Evolutionary conservation across 2,888 invertebrate species (phyloP), one percentile per base, ranked within the genome.

Genomic region (Eucriotettix oculatus): DNA sequence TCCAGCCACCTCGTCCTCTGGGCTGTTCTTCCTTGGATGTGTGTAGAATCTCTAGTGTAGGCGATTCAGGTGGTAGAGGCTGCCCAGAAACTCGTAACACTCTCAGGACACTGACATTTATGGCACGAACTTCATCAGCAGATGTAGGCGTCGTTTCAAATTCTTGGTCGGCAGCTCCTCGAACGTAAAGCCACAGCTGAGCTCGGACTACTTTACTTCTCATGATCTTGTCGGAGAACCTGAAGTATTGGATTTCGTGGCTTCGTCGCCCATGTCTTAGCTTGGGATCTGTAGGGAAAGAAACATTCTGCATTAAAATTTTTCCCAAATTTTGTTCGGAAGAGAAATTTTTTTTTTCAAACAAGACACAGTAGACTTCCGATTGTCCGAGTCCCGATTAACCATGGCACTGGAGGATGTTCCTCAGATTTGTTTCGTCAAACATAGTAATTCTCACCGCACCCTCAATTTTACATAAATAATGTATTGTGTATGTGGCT

Each of bases 121-220:
- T 16, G 16, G 17, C 54, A 12, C 54, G 54, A 16, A 16, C 54
- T 16, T 54, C 54, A 16, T 54, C 29, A 16, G 16, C 54, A 14
- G 41, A 12, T 11, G 40, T 55, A 14, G n/a, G n/a, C 14, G n/a
- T 41, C 10, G 40, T 16, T 10, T 41, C 55, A 14, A n/a, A n/a
- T 14, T n/a, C 40, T 16, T 55, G 54, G 58, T 63, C 57, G 67
- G 72, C 74, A 66, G 69, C 73, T 75, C 75, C 73, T 72, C 80
- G 78, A 42, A 87, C 71, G 76, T 83, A 85, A 29, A 87, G 71
- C 73, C 81, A 85, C n/a, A 89, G 77, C 62, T 83, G 79, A 0
- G 87, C 86, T 65, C 81, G 80, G 62, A 79, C 77, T 14, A 87
- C 82, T 66, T 83, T 82, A 69, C 84, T 85, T 69, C 84, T 81